Conservation (phyloP, 2,888 invertebrate species). For the Philereme vetulata region DNA sequence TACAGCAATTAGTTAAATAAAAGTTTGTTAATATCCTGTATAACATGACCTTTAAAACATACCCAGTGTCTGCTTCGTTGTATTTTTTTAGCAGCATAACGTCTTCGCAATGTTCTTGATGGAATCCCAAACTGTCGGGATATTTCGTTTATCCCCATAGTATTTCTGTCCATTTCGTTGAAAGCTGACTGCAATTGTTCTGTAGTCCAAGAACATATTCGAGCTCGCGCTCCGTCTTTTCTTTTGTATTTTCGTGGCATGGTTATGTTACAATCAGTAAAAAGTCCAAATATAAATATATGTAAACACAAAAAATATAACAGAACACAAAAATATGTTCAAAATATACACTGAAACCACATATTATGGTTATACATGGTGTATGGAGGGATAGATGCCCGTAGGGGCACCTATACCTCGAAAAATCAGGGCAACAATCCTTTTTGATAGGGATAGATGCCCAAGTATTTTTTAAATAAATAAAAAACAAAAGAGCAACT, state of each 20-base stretch:
- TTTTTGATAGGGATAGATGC: slow-evolving; percentile 4
- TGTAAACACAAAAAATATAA: too few species aligned
- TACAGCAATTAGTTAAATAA: neutral
- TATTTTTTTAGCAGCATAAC: slow-evolving; percentile 39
- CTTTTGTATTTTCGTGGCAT: slow-evolving; percentile 39
- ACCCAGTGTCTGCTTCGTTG: slow-evolving; percentile 29
- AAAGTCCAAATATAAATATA: neutral
- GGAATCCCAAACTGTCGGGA: slow-evolving; percentile 42
- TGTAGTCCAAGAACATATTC: slow-evolving; percentile 39
- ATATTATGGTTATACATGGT: too few species aligned
- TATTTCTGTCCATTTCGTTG: slow-evolving; percentile 40
- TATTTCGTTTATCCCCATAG: slow-evolving; percentile 41
- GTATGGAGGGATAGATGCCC: slow-evolving; percentile 4
- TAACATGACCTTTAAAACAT: neutral
- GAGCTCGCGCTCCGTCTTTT: slow-evolving; percentile 34
- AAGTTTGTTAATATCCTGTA: neutral
- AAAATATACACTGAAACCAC: neutral
- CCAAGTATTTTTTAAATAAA: slow-evolving; percentile 1
- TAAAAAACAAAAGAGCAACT: neutral
- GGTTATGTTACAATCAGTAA: neutral
- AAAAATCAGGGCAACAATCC: too few species aligned
- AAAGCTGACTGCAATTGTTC: slow-evolving; percentile 38
- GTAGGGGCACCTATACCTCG: slow-evolving; percentile 1
- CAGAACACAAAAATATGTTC: too few species aligned
- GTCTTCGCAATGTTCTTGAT: slow-evolving; percentile 40